Conservation (phyloP, 2,113 vertebrate species). For the Zosterops lateralis region DNA sequence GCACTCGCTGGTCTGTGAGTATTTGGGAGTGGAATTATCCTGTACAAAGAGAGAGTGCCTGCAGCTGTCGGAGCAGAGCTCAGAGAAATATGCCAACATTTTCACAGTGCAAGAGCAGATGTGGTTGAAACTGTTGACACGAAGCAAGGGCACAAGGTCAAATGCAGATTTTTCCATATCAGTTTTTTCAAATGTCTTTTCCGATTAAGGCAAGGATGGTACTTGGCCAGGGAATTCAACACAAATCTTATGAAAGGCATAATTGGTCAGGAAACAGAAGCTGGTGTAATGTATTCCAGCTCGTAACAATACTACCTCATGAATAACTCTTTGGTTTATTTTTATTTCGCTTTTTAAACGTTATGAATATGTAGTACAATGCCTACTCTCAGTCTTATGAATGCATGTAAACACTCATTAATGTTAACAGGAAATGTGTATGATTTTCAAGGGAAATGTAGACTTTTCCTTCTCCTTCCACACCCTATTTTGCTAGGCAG, state of each 20-base stretch:
- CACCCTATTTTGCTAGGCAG: not conserved
- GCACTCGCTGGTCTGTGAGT: not conserved
- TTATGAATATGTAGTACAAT: slow-evolving; percentile 49
- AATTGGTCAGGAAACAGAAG: slow-evolving; percentile 59
- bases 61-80: slow-evolving; percentile 67
- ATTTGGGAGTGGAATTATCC: slow-evolving; percentile 46
- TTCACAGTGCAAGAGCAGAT: slow-evolving; percentile 73
- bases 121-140: slow-evolving; percentile 63
- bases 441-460: not conserved
- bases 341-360: not conserved
- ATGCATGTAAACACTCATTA: slow-evolving; percentile 51
- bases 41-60: slow-evolving; percentile 31
- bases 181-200: slow-evolving; percentile 60
- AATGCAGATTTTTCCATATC: slow-evolving; percentile 66
- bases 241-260: slow-evolving; percentile 23
- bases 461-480: not conserved
- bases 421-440: slow-evolving; percentile 40
- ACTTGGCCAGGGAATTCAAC: not conserved
- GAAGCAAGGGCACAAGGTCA: slow-evolving; percentile 62
- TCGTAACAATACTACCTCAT: not conserved
- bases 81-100: slow-evolving; percentile 60
- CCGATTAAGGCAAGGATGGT: slow-evolving; percentile 7
- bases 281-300: slow-evolving; percentile 39
- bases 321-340: slow-evolving; percentile 9
- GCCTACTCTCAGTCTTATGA: slow-evolving; percentile 30